Percentiles rank a stretch among this genome's conserved stretches.
phyloP scores from a whole-genome alignment of 2,888 invertebrate genomes.

The Aporophyla lueneburgensis region DNA sequence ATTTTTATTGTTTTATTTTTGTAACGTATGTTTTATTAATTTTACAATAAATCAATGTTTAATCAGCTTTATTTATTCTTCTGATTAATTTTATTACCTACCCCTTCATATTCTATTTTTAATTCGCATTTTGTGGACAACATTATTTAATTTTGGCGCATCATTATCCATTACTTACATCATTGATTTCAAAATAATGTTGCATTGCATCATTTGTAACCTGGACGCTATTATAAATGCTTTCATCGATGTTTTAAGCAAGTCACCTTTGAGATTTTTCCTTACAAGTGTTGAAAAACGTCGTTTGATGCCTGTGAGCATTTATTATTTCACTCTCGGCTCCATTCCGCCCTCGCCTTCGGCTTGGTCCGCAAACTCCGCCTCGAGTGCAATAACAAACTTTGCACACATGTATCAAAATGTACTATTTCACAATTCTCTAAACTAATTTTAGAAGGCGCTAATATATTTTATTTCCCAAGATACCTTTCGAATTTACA shows the following conservation, averaged over 20 bases:
- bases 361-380: neutral
- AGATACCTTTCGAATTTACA: constrained; percentile 51
- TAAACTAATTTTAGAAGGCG: constrained; percentile 41
- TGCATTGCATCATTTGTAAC: constrained; percentile 25
- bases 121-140: constrained; percentile 1
- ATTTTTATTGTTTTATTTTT: constrained; percentile 79
- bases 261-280: neutral
- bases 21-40: constrained; percentile 69
- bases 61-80: constrained; percentile 77
- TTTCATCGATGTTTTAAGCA: constrained; percentile 7
- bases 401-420: neutral
- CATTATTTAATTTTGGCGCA: constrained; percentile 1
- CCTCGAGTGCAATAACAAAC: neutral
- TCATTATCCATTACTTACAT: constrained; percentile 3
- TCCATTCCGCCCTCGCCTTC: neutral
- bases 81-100: constrained; percentile 55
- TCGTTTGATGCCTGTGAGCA: neutral
- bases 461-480: constrained; percentile 62
- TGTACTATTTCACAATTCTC: neutral
- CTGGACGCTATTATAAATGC: neutral
- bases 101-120: constrained; percentile 19
- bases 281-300: neutral
- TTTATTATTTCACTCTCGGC: neutral
- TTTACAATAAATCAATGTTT: constrained; percentile 83
- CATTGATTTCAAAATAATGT: neutral